phyloP scores from a whole-genome alignment of 2,888 invertebrate species.

The Zootermopsis nevadensis region DNA sequence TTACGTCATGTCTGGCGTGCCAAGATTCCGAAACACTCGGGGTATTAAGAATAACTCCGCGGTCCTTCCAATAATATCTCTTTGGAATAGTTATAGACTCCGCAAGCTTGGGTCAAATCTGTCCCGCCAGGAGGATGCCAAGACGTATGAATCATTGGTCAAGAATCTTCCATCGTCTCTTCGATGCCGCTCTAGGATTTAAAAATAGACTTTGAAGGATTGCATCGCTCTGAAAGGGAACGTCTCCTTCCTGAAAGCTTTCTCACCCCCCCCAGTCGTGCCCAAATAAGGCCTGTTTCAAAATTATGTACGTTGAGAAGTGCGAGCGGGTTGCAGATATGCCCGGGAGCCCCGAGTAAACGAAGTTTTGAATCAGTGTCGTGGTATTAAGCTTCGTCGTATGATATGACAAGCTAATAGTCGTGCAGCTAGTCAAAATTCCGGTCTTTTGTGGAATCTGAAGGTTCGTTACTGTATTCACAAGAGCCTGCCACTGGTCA shows the following conservation, averaged over 20 bases:
- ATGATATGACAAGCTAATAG: too few relatives aligned
- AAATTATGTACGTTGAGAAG: neutral
- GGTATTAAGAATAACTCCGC: constrained; percentile 8
- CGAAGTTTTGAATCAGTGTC: too few relatives aligned
- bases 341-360: too few relatives aligned
- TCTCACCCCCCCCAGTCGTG: neutral
- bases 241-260: neutral
- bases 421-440: too few relatives aligned
- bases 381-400: too few relatives aligned
- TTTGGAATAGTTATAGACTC: constrained; percentile 16
- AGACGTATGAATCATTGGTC: constrained; percentile 35
- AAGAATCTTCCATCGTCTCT: constrained; percentile 21
- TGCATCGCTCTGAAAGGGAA: constrained; percentile 10
- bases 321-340: too few relatives aligned
- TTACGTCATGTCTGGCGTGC: constrained; percentile 8
- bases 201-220: constrained; percentile 32
- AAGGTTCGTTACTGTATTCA: too few relatives aligned
- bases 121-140: constrained; percentile 23
- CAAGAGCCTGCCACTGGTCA: too few relatives aligned
- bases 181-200: neutral
- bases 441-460: too few relatives aligned
- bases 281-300: constrained; percentile 6
- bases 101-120: neutral
- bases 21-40: constrained; percentile 20
- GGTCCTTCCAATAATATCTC: constrained; percentile 28